phyloP scores from a whole-genome alignment of 2,113 vertebrate genomes.

The Grantiella picta region DNA sequence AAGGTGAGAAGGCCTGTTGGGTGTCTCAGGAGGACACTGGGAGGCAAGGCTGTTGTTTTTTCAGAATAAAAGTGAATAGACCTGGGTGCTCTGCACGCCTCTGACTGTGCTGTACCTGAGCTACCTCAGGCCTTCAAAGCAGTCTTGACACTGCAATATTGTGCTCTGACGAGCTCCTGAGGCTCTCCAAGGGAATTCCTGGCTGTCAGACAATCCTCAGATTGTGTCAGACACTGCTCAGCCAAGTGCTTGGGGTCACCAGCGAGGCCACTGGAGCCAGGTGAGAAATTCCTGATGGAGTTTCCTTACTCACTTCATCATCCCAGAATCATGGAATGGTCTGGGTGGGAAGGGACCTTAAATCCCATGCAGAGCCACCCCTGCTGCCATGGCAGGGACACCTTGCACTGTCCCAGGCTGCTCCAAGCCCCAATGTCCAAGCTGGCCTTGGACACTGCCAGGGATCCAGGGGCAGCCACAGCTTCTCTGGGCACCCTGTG shows the following conservation, averaged over 20 bases:
- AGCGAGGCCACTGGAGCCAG: not conserved
- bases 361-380: accelerated
- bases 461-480: not conserved
- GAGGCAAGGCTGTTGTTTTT: not conserved
- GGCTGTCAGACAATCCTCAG: not conserved
- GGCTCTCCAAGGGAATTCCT: not conserved
- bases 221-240: not conserved
- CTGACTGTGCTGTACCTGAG: not conserved
- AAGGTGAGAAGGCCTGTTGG: not conserved
- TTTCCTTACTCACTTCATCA: not conserved
- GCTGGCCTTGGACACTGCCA: not conserved
- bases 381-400: not conserved
- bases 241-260: not conserved
- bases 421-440: not conserved
- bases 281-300: not conserved
- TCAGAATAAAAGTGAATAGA: not conserved
- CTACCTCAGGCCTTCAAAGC: not conserved
- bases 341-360: not conserved
- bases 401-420: not conserved
- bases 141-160: not conserved
- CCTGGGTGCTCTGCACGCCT: not conserved
- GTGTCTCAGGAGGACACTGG: not conserved
- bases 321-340: not conserved
- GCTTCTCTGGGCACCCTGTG: not conserved
- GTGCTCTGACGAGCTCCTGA: not conserved